Base-by-base conservation (phyloP, 1,140 invertebrate species). In the Melanaphis sacchari region DNA sequence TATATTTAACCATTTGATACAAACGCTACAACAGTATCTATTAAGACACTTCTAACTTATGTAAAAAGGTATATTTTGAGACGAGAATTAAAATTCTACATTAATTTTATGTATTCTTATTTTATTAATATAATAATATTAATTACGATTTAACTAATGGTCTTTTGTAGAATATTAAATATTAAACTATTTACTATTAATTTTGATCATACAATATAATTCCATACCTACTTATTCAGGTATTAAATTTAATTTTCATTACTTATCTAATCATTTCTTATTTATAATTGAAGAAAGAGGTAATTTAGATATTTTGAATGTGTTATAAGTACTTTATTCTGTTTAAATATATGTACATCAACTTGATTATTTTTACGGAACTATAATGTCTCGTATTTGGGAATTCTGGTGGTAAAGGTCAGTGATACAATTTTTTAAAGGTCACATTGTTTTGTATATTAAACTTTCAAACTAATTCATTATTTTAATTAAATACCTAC, bases 341-440 rank as follows among this genome's bases (percentile, higher is more conserved):
- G 22, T 40, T 41, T 31, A 41, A 8, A 26, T 31, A 46, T 36
- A 43, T 9, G 15, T 31, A 41, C 36, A 22, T 41, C 21, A 5
- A 90, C 38, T 93, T 89, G 46, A 54, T 91, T n/a, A 87, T 7
- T 85, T 38, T 66, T 36, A 90, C 15, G 26, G 31, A 54, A 49
- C 31, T 26, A 89, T 36, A 90, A 90, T 66, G 89, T 43, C 38
- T 90, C 7, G 24, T 66, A 54, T 31, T 24, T 43, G 89, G 24
- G 52, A 54, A 59, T 40, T 90, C 38, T 15, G 26, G 21, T 31
- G 26, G 26, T 26, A 90, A 90, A 90, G 88, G 88, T 90, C 88
- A 90, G 36, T 41, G 49, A 59, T 40, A 59, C 26, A 41, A 41
- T 90, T 90, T 66, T 66, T 41, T 24, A 90, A 90, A 90, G 89